Evolutionary conservation across 2,888 invertebrate genomes (phyloP), one percentile per base, ranked within the genome.

Genomic region (Spodoptera picta): DNA sequence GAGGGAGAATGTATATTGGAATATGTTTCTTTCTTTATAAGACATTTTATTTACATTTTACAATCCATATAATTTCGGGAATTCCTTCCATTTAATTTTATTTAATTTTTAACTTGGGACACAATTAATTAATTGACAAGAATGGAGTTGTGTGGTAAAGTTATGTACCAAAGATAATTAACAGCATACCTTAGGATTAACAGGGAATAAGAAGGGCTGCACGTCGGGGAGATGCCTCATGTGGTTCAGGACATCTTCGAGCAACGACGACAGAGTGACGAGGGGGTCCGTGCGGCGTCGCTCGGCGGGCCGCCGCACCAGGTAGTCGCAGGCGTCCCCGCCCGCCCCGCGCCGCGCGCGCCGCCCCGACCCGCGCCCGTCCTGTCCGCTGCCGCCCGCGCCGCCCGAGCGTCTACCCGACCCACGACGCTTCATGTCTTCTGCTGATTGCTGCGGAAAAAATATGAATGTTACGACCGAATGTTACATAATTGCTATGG

Each of bases 211-310:
- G 92, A 99, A 99, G 0, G 98, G 98, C 79, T 98, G 97, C 11
- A 98, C 98, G 86, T 99, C 98, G 0, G 98, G 98, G 88, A 99
- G 90, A 81, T 97, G 97, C 50, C 99, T 95, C 96, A 99, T 97
- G 85, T 99, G 98, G 84, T 98, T 99, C 10, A 99, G 93, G 62
- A 99, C 98, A 59, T 96, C 96, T 86, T 99, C 99, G 48, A 99
- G 93, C 73, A 99, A 96, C 0, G 98, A 98, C 0, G 98, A 98
- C 59, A 99, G 92, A 0, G 99, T 99, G 12, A 99, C 99, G 0
- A 99, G 96, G 0, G 99, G 99, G 93, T 99, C 99, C 0, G 99
- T 99, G 47, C 99, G 95, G 0, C 98, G 95, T 7, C 99, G 94
- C 86, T 99, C 99, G 0, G 98, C 98, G 0, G 98, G 97, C 77